Base-by-base conservation (phyloP, 2,797 vertebrate genomes). In the Anableps anableps region DNA sequence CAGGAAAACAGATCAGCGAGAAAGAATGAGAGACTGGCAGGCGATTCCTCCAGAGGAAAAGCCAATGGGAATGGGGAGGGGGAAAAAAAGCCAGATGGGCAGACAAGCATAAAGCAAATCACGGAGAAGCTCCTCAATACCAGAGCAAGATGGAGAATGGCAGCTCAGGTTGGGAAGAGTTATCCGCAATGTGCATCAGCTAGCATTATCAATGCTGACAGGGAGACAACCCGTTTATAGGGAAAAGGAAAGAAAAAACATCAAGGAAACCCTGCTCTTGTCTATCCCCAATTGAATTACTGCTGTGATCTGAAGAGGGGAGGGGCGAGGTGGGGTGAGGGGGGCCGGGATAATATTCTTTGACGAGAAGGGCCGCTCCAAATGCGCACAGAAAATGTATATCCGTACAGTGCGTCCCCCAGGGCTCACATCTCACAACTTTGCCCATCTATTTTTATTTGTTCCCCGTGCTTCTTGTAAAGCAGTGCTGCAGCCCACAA, bases 271-370 rank as follows among this genome's bases (percentile, higher is more conserved):
- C 87, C 90, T 84, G 91, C 92, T 90, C 91, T 86, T 85, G 88
- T 92, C 92, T 91, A 90, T 90, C 90, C 92, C 92, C 93, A 87
- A 95, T 92, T 93, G 91, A 93, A 94, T 95, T 94, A 94, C 89
- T 78, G 88, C 89, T 75, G 72, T 80, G 91, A 91, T 94, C 90
- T 87, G 87, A 86, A 82, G 86, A 86, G 80, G 43, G 78, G 80
- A 66, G 58, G 13, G 62, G 26, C 5, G 68, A n/a, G 70, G 11
- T 41, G 55, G 38, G 72, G 72, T 1, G 73, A n/a, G 68, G 38
- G 17, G 23, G 8, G 45, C 34, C 16, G 72, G 84, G 83, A 43
- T 88, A 87, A 91, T 93, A 92, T 92, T 90, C 91, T 92, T 91
- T 89, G 93, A 93, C 85, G 91, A 94, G 88, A 89, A 77, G 83